Conservation (phyloP, 2,888 invertebrate genomes). For the Synergus japonicus region DNA sequence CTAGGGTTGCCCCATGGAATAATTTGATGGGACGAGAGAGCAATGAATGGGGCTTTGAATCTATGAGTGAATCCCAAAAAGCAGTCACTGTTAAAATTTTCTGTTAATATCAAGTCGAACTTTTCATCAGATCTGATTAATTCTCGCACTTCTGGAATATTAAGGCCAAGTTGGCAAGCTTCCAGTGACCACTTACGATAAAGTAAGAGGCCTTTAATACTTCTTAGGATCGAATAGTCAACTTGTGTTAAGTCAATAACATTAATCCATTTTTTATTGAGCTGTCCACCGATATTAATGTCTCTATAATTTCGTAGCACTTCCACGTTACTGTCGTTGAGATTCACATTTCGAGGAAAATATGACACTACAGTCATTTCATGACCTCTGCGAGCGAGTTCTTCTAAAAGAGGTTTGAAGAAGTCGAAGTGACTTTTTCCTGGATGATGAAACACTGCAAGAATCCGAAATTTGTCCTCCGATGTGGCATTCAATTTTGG, state of each 20-base stretch:
- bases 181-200: slow-evolving; percentile 12
- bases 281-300: slow-evolving; percentile 76
- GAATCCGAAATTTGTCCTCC: slow-evolving; percentile 76
- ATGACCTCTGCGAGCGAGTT: slow-evolving; percentile 82
- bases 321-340: slow-evolving; percentile 68
- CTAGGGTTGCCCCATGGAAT: slow-evolving; percentile 81
- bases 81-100: slow-evolving; percentile 87
- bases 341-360: slow-evolving; percentile 76
- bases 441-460: slow-evolving; percentile 83
- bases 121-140: slow-evolving; percentile 64
- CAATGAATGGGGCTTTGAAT: slow-evolving; percentile 82
- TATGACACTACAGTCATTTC: slow-evolving; percentile 84
- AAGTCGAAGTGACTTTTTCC: slow-evolving; percentile 86
- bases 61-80: slow-evolving; percentile 82
- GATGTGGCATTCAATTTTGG: not conserved
- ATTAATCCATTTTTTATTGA: not conserved
- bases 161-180: slow-evolving; percentile 74
- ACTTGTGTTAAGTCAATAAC: not conserved
- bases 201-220: not conserved
- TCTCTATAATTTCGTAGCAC: slow-evolving; percentile 81
- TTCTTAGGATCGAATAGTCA: not conserved
- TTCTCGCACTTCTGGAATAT: slow-evolving; percentile 71
- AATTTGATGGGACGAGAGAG: slow-evolving; percentile 80
- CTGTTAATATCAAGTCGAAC: slow-evolving; percentile 84
- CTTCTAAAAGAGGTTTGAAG: slow-evolving; percentile 81